phyloP scores from a whole-genome alignment of 1,140 invertebrate species.

The Macrobrachium rosenbergii region DNA sequence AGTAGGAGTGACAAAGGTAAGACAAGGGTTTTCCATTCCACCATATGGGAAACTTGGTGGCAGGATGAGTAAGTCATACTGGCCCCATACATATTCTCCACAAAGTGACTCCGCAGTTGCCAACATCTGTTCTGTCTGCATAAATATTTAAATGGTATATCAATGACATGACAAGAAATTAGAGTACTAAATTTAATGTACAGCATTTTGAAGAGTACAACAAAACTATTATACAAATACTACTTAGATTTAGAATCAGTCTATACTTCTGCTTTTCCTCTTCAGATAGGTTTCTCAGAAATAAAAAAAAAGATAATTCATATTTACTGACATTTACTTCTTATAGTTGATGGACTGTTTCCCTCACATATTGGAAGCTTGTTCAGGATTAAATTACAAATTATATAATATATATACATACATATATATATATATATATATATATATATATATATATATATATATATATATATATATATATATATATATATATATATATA shows the following conservation, averaged over 20 bases:
- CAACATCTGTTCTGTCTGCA: conserved; percentile 84
- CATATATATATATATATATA: not conserved
- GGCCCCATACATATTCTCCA: conserved; percentile 86
- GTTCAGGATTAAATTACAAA: no score
- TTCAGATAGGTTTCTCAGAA: no score
- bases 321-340: no score
- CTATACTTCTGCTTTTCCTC: no score
- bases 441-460: not conserved
- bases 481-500: not conserved
- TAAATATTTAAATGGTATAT: conserved; percentile 79
- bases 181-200: not conserved
- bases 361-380: no score
- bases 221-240: no score
- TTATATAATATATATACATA: no score
- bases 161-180: not conserved
- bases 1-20: conserved; percentile 95
- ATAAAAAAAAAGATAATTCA: no score
- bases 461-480: not conserved
- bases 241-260: no score
- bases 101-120: conserved; percentile 83
- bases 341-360: no score
- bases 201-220: no score
- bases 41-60: conserved; percentile 96
- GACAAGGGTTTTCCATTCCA: conserved; percentile 97
- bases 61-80: conserved; percentile 91